Evolutionary conservation across 1,140 invertebrate species (phyloP).

Genomic region (Lasaia peninsularis): DNA sequence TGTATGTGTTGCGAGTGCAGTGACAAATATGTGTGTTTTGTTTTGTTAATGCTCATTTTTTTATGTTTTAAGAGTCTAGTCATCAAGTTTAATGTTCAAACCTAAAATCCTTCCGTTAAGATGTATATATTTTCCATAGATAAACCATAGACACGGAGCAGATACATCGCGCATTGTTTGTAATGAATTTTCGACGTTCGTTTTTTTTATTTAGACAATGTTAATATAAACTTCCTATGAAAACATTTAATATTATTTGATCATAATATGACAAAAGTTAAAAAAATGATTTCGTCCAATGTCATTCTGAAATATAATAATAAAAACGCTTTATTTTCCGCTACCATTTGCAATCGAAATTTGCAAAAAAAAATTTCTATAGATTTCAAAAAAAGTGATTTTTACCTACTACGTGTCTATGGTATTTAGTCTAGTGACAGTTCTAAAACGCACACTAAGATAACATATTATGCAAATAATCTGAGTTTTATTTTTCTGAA

Average conservation of each 20-base stretch:
- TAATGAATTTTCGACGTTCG: too few species aligned
- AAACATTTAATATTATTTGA: too few species aligned
- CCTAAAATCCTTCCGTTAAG: constrained; percentile 23
- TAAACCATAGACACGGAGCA: constrained; percentile 5
- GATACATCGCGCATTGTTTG: constrained; percentile 17
- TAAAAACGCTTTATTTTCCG: too few species aligned
- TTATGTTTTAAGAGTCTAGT: constrained; percentile 74
- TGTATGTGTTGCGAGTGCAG: constrained; percentile 25
- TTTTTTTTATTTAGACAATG: too few species aligned
- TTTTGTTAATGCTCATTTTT: constrained; percentile 75
- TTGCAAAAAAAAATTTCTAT: too few species aligned
- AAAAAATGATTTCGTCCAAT: too few species aligned
- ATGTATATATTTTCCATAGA: constrained; percentile 18
- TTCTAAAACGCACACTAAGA: constrained; percentile 19
- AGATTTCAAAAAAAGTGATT: background rate
- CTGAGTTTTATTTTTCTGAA: constrained; percentile 23
- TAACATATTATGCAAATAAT: constrained; percentile 13
- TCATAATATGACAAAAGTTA: too few species aligned
- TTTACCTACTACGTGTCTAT: background rate
- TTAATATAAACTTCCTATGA: too few species aligned
- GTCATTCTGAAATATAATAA: too few species aligned
- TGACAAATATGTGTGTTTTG: constrained; percentile 47
- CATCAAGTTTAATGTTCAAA: constrained; percentile 56
- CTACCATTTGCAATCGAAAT: too few species aligned
- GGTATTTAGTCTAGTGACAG: background rate